Base-by-base conservation (phyloP, 2,113 vertebrate genomes). In the Micromys minutus region DNA sequence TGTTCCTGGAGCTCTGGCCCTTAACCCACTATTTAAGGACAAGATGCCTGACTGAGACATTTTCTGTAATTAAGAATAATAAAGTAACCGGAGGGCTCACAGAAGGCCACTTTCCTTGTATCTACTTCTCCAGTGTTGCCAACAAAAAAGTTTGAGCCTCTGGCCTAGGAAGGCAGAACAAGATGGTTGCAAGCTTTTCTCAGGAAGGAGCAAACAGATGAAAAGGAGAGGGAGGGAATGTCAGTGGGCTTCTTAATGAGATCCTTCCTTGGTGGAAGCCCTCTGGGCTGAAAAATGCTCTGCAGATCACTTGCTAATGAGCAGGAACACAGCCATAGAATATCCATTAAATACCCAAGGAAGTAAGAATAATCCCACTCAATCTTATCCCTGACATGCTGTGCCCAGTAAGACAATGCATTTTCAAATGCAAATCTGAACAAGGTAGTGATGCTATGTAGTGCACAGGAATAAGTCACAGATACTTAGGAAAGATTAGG, bases 181-280 rank as follows among this genome's bases (percentile, higher is more conserved):
- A 52, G 71, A 81, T 31, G 72, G 52, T 22, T 45, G 45, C 52
- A 26, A 39, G 61, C 47, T 91, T 87, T 90, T 76, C 74, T 94
- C 42, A 79, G 79, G 59, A 80, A 39, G 75, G 57, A 77, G 63
- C 29, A 50, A 76, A 21, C 17, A 90, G 79, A 95, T 91, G 84
- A 93, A 96, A 96, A 95, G 67, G 15, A 74, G 71, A 34, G 72
- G 12, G 72, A 71, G 47, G 47, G 90, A 72, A 85, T 95, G 89
- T 95, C 87, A 47, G 84, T 88, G 80, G 94, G 84, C 80, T 96
- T 94, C 69, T 29, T 97, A 96, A 97, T 97, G 96, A 98, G 94
- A 59, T 57, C 63, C 52, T 45, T 67, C 21, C 84, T 79, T 79
- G 57, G 63, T 94, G 83, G 52, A 77, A 97, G 47, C 89, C 95